Evolutionary conservation across 2,113 vertebrate species (phyloP), one percentile per base, ranked within the genome.

Genomic region (Tyto alba): DNA sequence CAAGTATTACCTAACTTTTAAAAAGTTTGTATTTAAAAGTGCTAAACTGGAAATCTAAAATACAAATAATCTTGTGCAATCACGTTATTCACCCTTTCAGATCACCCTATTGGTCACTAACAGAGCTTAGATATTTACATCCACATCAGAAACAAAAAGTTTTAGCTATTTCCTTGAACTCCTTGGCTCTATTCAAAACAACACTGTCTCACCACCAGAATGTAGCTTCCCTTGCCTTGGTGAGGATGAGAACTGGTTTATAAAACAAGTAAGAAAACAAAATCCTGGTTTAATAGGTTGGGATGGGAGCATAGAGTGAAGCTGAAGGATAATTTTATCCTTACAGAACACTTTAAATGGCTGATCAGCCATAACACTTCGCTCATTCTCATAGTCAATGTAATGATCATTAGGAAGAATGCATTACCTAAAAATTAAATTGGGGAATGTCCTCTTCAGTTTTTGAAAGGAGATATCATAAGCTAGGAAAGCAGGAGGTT

Each of bases 301-400:
- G 34, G 13, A 71, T 67, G 40, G 69, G 36, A 89, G 40, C 30
- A 53, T 48, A 50, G 41, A 48, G 17, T 62, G 41, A 85, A 84
- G 23, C 48, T 0, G 23, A 68, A 84, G 25, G 34, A 64, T 56
- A 89, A 91, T 78, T 89, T 87, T 73, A 59, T 81, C 56, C 60
- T 64, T 73, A 32, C 17, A 43, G 77, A 84, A 41, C 52, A 36
- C 34, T 89, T 88, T 4, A 84, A 71, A 68, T 64, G 76, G 52
- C 73, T 90, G 68, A 92, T 84, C 60, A 92, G 85, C 83, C 50
- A 2, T 74, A 86, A 71, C 30, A 81, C 30, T 86, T 87, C 56
- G 30, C 50, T 94, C 32, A 15, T 79, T 96, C 57, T 83, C 23
- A 16, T 66, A 79, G 59, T 73, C 34, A 85, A 48, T 63, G 38